These are phyloP conservation scores for Ciona savignyi DNA, from an alignment of 23 tunicate genomes.

Conservation along the genomic window DNA sequence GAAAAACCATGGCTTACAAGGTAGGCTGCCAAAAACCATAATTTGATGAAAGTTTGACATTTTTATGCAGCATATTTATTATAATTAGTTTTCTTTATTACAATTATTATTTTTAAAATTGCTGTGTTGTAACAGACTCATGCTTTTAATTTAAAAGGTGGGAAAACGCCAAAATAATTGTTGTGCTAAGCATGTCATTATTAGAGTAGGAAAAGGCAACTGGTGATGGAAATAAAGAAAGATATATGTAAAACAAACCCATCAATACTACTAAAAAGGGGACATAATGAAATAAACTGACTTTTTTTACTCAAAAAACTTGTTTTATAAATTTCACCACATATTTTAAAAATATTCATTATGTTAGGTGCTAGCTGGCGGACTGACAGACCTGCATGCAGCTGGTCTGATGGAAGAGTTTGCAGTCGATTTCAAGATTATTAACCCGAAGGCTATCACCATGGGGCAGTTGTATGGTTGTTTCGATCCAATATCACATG, in stretches of 20 bases:
- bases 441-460: constrained; percentile 90
- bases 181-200: too few species aligned
- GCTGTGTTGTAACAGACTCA: too few species aligned
- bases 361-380: constrained; percentile 66
- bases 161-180: too few species aligned
- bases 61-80: not conserved
- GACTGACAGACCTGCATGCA: constrained; percentile 63
- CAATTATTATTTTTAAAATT: too few species aligned
- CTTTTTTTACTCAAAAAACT: too few species aligned
- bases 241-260: too few species aligned
- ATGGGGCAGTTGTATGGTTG: constrained; percentile 91
- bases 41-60: not conserved
- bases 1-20: constrained; percentile 79
- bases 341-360: not conserved
- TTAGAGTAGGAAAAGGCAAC: too few species aligned
- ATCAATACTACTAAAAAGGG: too few species aligned
- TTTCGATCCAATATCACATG: constrained; percentile 92
- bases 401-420: constrained; percentile 78
- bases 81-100: too few species aligned
- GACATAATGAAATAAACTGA: too few species aligned
- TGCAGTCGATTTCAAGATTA: constrained; percentile 73
- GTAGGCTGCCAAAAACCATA: constrained; percentile 9
- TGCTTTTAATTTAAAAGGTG: not conserved
- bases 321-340: too few species aligned
- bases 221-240: too few species aligned